Evolutionary conservation across 2,113 vertebrate species (phyloP), one percentile per base, ranked within the genome.

Genomic region (Glaucomys volans): DNA sequence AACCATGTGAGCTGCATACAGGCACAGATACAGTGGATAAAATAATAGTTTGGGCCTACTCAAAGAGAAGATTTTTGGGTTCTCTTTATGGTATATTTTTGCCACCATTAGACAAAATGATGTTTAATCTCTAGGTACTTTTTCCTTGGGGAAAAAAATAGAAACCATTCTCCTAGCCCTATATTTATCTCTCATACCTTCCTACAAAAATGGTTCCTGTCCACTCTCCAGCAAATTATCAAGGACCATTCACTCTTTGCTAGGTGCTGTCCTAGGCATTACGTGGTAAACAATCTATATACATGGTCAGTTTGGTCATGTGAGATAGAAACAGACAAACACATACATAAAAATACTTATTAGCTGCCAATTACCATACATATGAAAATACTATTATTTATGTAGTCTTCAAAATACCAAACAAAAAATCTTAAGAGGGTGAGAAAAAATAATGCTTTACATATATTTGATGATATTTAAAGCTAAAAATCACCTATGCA

Each of bases 401-500:
- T 30, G 20, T 20, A 74, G 20, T 82, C 30, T 76, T n/a, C 24
- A 87, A 80, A 85, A 81, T 35, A 72, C 4, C 20, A 90, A 79
- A 54, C 8, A 71, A 52, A 52, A 72, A 37, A 6, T 24, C 18
- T 40, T 59, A 13, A 54, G 79, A 85, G 24, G 12, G 2, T 12
- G 40, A 87, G 57, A 75, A 62, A 5, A 66, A 85, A 85, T 67
- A 11, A 44, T 83, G 32, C 26, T 94, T 87, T 77, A 92, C 10
- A 94, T 80, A 64, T 14, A 50, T 22, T 4, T 89, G 83, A 83
- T 87, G 47, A 12, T 42, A 87, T 87, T 52, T 90, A 90, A 92
- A 79, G 30, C 44, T 64, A 77, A 92, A 82, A 50, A 6, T 6
- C 12, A 8, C 24, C 14, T 57, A n/a, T 37, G 16, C 22, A 35